A percentile compares a stretch with the other conserved stretches of the same genome.
phyloP scores from a whole-genome alignment of 1,140 invertebrate genomes.

The Trachymyrmex cornetzi region DNA sequence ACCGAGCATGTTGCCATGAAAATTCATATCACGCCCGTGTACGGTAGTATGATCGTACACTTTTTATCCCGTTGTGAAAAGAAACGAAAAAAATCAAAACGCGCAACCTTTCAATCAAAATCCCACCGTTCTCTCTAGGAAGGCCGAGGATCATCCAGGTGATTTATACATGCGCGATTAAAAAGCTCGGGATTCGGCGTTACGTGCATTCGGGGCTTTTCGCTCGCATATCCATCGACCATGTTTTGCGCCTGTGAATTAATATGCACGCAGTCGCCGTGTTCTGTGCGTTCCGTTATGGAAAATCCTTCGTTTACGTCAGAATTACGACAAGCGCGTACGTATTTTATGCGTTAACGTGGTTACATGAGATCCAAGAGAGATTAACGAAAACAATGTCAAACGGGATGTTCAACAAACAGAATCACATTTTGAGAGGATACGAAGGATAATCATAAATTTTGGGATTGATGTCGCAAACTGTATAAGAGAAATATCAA shows the following conservation, averaged over 20 bases:
- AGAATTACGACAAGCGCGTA: not conserved
- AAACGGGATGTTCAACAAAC: conserved; percentile 15
- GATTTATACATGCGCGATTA: conserved; percentile 22
- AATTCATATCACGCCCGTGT: conserved; percentile 63
- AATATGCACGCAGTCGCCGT: not conserved
- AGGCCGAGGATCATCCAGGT: not conserved
- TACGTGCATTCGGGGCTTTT: not conserved
- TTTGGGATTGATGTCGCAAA: not conserved
- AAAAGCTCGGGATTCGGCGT: not conserved
- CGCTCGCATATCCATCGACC: not conserved
- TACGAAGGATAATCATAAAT: conserved; percentile 26
- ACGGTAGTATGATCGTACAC: not conserved
- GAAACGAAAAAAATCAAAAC: not conserved
- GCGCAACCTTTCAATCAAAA: not conserved
- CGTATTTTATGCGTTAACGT: not conserved
- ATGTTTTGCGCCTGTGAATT: not conserved
- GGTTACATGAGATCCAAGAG: not conserved
- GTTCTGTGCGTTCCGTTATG: not conserved
- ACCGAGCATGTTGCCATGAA: conserved; percentile 64
- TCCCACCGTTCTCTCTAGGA: not conserved
- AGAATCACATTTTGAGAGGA: not conserved
- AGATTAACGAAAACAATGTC: conserved; percentile 64
- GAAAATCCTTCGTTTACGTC: conserved; percentile 21
- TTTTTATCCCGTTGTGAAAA: not conserved
- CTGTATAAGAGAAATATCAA: not conserved